phyloP scores from a whole-genome alignment of 2,113 vertebrate species.

The Reinhardtius hippoglossoides region DNA sequence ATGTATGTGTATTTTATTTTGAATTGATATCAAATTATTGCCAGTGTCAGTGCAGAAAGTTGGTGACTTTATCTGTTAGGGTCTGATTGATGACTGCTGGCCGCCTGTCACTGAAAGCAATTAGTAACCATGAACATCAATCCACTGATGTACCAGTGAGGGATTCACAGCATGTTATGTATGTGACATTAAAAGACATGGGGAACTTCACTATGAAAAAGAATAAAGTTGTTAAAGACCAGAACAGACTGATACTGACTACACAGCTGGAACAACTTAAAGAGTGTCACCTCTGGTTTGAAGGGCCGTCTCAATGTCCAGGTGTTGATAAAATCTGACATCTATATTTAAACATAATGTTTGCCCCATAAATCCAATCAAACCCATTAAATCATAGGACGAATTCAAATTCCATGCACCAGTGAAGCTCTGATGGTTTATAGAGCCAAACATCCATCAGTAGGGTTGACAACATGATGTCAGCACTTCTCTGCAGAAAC shows the following conservation, averaged over 20 bases:
- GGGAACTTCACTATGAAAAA: too few species aligned
- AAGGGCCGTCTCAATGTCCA: too few species aligned
- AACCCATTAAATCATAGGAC: not conserved
- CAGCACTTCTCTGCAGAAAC: constrained; percentile 45
- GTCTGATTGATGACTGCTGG: not conserved
- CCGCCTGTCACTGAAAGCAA: too few species aligned
- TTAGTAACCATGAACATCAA: too few species aligned
- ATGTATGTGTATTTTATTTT: not conserved
- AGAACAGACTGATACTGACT: too few species aligned
- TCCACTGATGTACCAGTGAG: not conserved
- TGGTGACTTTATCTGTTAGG: not conserved
- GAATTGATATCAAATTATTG: not conserved
- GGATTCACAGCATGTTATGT: too few species aligned
- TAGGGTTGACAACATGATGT: constrained; percentile 41
- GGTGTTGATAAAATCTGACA: too few species aligned
- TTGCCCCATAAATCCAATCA: not conserved
- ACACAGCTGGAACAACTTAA: too few species aligned
- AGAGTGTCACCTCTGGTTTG: too few species aligned
- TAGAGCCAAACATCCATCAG: constrained; percentile 28
- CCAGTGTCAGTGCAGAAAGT: not conserved
- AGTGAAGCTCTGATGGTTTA: not conserved
- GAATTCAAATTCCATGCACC: not conserved
- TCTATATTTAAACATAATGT: too few species aligned
- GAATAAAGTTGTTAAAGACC: too few species aligned
- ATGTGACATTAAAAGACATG: too few species aligned